Base-by-base conservation (phyloP, 2,888 invertebrate species). In the Drosophila recens region DNA sequence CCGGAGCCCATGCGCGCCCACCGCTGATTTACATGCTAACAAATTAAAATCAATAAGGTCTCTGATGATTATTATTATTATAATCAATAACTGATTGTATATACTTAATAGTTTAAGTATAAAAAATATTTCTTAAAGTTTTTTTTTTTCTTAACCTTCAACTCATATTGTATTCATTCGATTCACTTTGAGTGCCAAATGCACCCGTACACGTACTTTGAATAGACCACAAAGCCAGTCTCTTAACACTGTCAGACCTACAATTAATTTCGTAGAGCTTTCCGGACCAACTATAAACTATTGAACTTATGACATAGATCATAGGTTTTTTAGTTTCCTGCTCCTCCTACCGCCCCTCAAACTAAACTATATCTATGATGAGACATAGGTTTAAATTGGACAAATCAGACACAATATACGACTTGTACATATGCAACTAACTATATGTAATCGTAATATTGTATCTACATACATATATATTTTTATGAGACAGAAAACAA, bases 161-260 rank as follows among this genome's bases (percentile, higher is more conserved):
- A 8, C 20, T 62, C 27, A 20, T 17, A 36, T 49, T 36, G 38
- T 54, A 54, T 38, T 40, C 33, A 61, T 17, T 30, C 30, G 17
- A 61, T 56, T 74, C 56, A 59, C 68, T 40, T 73, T 45, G 45
- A 75, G 73, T 73, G 73, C 73, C 73, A 73, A 73, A 73, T 75
- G 73, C 69, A 75, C 58, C 42, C 43, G 5, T 27, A 27, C 27
- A 61, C 46, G 3, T 15, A 23, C 13, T 45, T 23, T 20, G 33
- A 56, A 56, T n/a, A 42, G 15, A 48, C 45, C 45, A n/a, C 13
- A 52, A 40, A 4, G 15, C 27, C 15, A 40, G 13, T 38, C 40
- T 52, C 52, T 40, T 11, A 45, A 23, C 23, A 45, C 23, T 51
- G 11, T 11, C 36, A 46, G 34, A n/a, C 17, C 6, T 42, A 42